Base-by-base conservation (phyloP, 2,797 vertebrate species). In the Gymnodraco acuticeps region DNA sequence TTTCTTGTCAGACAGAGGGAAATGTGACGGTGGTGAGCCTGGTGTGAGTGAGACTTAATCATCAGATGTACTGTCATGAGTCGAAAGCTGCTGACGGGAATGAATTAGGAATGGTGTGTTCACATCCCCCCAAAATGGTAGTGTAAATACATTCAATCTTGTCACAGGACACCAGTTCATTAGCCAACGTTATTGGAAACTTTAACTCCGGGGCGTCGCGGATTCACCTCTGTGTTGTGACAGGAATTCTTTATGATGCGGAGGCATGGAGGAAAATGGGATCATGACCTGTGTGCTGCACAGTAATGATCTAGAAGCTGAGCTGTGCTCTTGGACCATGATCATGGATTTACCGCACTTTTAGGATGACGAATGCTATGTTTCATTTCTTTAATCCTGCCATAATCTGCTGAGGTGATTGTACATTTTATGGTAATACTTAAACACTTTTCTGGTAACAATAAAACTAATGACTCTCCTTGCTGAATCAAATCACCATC, bases 131-230 rank as follows among this genome's bases (percentile, higher is more conserved):
- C 9, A 58, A 48, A 76, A 66, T 59, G 53, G 50, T 73, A 75
- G 87, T 69, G 75, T 82, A 88, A 91, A 90, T 31, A 66, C 14
- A 41, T 64, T 84, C 33, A 80, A 80, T 86, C 75, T 75, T 42
- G 20, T 50, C 64, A 58, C 27, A 63, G 64, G 75, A 73, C 56
- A 60, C 31, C 27, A 56, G 71, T 75, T 72, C 70, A 70, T 61
- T 84, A 64, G 82, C 68, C 16, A 59, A 51, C 16, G 15, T 74
- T 54, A 60, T 52, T 56, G 64, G 71, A 74, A 67, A 68, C 58
- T 58, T 45, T 41, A 75, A 43, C 63, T 63, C 41, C 9, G 50
- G 47, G 12, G 42, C 64, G 67, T 56, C 42, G 41, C 72, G 74
- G 67, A 68, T 74, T 80, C 74, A 66, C 41, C 50, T 72, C 66